phyloP scores from a whole-genome alignment of 2,888 invertebrate species.

The Leucophora obtusa region DNA sequence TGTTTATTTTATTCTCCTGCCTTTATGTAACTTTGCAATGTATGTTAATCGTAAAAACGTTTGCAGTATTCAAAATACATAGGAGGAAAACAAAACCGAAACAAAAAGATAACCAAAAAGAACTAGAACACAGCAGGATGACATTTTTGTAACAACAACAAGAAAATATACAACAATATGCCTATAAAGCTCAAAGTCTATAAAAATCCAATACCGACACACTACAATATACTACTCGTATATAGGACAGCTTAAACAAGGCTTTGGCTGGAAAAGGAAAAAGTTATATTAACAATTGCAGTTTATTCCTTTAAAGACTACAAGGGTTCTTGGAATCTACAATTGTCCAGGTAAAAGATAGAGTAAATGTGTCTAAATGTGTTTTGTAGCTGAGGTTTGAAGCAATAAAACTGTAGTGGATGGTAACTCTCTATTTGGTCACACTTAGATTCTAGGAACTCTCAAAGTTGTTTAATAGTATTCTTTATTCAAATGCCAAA shows the following conservation, averaged over 20 bases:
- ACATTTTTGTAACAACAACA: slow-evolving; percentile 66
- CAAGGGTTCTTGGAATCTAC: no score
- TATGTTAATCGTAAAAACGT: slow-evolving; percentile 42
- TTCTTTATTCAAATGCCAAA: no score
- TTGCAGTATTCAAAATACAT: slow-evolving; percentile 39
- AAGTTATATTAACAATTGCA: slow-evolving; percentile 7
- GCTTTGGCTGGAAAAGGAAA: slow-evolving; percentile 1
- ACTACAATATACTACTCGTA: slow-evolving; percentile 19
- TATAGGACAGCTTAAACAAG: slow-evolving; percentile 11
- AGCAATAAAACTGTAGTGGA: no score
- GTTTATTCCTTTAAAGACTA: no score
- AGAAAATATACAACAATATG: slow-evolving; percentile 43
- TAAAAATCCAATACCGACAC: slow-evolving; percentile 31
- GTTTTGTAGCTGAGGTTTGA: no score
- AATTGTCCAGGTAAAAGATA: no score
- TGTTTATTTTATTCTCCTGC: not conserved
- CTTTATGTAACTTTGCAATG: slow-evolving; percentile 11
- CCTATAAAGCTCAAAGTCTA: slow-evolving; percentile 60
- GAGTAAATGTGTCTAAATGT: no score
- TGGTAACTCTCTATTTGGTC: no score
- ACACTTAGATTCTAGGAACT: no score
- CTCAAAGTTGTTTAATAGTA: no score
- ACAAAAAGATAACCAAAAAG: slow-evolving; percentile 50
- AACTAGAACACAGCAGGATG: slow-evolving; percentile 76
- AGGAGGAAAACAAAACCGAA: slow-evolving; percentile 53